Evolutionary conservation across 1,140 invertebrate species (phyloP).

Genomic region (Musca vetustissima): DNA sequence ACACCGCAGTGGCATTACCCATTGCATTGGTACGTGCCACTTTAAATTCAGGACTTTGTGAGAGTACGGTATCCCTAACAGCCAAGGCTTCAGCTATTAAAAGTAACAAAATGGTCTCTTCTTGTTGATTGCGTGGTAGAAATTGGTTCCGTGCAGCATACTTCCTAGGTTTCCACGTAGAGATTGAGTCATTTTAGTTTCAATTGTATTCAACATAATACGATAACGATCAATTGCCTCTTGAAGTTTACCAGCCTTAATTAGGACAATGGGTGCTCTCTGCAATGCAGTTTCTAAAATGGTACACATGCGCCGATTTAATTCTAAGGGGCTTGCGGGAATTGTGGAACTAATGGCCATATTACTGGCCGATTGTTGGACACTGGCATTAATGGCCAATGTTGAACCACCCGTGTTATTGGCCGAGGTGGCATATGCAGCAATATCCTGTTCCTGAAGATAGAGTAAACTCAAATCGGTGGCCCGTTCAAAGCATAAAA

Average conservation of each 20-base stretch:
- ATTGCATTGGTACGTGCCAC: conserved; percentile 80
- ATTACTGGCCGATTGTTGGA: conserved; percentile 47
- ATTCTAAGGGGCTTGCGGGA: conserved; percentile 36
- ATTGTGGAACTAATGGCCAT: conserved; percentile 48
- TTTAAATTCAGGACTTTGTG: conserved; percentile 88
- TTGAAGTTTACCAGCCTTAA: conserved; percentile 72
- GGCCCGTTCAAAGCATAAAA: conserved; percentile 75
- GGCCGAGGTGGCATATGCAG: conserved; percentile 56
- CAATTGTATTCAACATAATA: conserved; percentile 75
- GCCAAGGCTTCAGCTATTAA: conserved; percentile 90
- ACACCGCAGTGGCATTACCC: conserved; percentile 83
- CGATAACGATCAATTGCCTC: conserved; percentile 74
- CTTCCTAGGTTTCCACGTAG: conserved; percentile 85
- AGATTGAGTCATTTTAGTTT: conserved; percentile 73
- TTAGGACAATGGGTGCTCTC: conserved; percentile 78
- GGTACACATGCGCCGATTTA: conserved; percentile 68
- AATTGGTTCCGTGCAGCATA: conserved; percentile 84
- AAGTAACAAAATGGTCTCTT: conserved; percentile 89
- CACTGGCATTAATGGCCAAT: conserved; percentile 44
- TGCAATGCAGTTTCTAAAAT: conserved; percentile 89
- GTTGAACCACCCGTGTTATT: conserved; percentile 56
- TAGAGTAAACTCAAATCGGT: conserved; percentile 88
- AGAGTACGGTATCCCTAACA: conserved; percentile 88
- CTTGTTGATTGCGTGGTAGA: conserved; percentile 82
- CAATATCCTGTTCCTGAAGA: conserved; percentile 82